These are phyloP conservation scores for Ceuthmochares aereus DNA, from an alignment of 2,113 vertebrate genomes.

Conservation along the genomic window DNA sequence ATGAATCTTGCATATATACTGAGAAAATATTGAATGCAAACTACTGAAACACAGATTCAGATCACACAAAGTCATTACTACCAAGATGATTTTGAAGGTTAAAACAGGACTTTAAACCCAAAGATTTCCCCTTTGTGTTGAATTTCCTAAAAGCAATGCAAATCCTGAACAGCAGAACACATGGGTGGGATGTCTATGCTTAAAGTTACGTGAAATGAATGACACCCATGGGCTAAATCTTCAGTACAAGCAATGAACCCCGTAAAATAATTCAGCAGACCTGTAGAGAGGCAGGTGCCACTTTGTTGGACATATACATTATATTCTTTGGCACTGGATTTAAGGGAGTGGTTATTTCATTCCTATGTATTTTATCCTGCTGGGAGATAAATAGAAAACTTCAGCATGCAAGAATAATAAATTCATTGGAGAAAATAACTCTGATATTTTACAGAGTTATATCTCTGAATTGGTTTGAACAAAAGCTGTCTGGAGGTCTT, in stretches of 20 bases:
- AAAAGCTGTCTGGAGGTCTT: slow-evolving; percentile 40
- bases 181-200: background rate
- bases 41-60: background rate
- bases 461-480: slow-evolving; percentile 35
- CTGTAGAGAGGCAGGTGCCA: background rate
- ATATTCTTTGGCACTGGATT: background rate
- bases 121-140: background rate
- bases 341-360: background rate
- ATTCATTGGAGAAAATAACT: slow-evolving; percentile 20
- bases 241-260: background rate
- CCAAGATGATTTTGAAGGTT: background rate
- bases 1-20: background rate
- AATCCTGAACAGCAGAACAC: background rate
- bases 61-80: background rate
- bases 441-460: background rate
- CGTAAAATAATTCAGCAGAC: background rate
- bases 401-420: background rate
- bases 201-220: background rate
- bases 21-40: background rate
- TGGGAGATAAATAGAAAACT: background rate
- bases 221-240: background rate
- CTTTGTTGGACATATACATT: background rate
- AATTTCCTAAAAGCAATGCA: background rate
- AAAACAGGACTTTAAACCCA: background rate
- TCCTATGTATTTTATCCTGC: slow-evolving; percentile 4